Evolutionary conservation across 2,797 vertebrate genomes (phyloP).

Genomic region (Hyperoplus lanceolatus): DNA sequence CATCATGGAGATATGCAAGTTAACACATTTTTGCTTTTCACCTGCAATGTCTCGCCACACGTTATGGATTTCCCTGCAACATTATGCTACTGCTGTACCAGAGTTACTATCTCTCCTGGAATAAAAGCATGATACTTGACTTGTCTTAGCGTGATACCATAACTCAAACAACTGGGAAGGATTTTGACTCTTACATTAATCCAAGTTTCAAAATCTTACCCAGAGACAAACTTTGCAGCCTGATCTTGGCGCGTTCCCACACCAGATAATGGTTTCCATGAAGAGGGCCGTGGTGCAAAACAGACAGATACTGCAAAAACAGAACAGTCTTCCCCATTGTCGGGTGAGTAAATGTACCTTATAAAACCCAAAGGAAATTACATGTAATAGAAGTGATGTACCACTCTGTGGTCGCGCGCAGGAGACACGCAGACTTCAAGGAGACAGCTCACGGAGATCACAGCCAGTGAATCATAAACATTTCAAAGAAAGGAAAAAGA

Average conservation of each 20-base stretch:
- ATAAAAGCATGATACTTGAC: conserved; percentile 13
- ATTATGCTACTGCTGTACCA: not conserved
- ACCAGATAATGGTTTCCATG: conserved; percentile 84
- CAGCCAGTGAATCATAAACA: conserved; percentile 78
- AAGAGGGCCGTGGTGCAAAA: conserved; percentile 57
- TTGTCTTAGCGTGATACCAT: conserved; percentile 41
- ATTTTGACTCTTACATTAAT: conserved; percentile 59
- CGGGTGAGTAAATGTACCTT: conserved; percentile 81
- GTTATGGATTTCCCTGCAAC: conserved; percentile 20
- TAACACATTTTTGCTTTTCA: too few relatives aligned
- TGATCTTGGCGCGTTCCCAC: conserved; percentile 71
- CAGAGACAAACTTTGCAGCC: conserved; percentile 63
- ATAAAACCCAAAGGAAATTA: conserved; percentile 83
- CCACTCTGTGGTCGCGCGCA: conserved; percentile 74
- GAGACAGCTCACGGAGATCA: conserved; percentile 74
- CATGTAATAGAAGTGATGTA: conserved; percentile 82
- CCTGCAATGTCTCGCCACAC: too few relatives aligned
- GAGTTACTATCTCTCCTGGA: conserved; percentile 15
- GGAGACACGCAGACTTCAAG: conserved; percentile 80
- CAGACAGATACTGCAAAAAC: conserved; percentile 70
- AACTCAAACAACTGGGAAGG: conserved; percentile 54
- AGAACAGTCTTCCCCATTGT: conserved; percentile 71
- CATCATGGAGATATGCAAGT: too few relatives aligned
- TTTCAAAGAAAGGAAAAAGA: conserved; percentile 69
- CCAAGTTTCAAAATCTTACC: conserved; percentile 67